Conservation (phyloP, 2,888 invertebrate genomes). For the Eupsilia transversa region DNA sequence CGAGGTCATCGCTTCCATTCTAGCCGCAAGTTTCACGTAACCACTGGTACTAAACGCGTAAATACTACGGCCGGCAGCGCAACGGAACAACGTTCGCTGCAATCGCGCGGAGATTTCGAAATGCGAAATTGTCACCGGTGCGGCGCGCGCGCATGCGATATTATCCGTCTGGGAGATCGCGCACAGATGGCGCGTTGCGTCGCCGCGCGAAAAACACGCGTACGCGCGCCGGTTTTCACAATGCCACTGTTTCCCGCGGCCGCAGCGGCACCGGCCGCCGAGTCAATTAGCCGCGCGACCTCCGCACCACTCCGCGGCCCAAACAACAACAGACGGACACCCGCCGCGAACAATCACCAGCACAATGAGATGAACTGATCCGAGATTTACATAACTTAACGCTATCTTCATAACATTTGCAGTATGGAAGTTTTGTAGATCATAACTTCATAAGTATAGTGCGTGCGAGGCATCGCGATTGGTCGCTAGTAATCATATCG, state of each 20-base stretch:
- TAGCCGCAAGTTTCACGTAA: constrained; percentile 75
- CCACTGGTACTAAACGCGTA: constrained; percentile 72
- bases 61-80: constrained; percentile 69
- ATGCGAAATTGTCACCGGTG: constrained; percentile 81
- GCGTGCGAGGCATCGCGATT: constrained; percentile 53
- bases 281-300: constrained; percentile 72
- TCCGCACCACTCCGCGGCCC: constrained; percentile 74
- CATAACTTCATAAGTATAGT: constrained; percentile 43
- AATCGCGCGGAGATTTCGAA: constrained; percentile 81
- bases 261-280: constrained; percentile 60
- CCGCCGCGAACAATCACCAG: constrained; percentile 72
- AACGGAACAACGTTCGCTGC: constrained; percentile 76
- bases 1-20: constrained; percentile 85
- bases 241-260: constrained; percentile 83
- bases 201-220: constrained; percentile 82
- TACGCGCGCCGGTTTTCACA: constrained; percentile 83
- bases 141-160: constrained; percentile 70
- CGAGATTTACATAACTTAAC: constrained; percentile 76
- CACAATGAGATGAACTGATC: constrained; percentile 71
- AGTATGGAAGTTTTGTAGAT: constrained; percentile 44
- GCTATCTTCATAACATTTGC: constrained; percentile 59
- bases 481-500: constrained; percentile 72
- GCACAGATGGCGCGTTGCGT: constrained; percentile 69
- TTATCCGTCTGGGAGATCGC: constrained; percentile 69
- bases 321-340: constrained; percentile 70